Base-by-base conservation (phyloP, 2,888 invertebrate species). In the Slavum lentiscoides region DNA sequence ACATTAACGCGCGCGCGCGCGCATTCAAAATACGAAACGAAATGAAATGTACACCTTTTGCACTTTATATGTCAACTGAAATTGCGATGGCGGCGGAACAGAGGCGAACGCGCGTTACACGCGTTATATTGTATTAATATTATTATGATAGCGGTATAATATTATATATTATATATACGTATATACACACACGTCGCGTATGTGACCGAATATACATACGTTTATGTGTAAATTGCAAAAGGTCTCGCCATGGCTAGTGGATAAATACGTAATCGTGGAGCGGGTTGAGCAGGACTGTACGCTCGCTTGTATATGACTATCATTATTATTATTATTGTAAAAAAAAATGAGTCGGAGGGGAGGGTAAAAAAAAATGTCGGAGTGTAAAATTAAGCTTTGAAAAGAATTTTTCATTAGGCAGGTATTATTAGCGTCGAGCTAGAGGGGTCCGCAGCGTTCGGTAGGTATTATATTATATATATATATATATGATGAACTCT, bases 391-490 rank as follows among this genome's bases (percentile, higher is more conserved):
- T 77, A 77, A 62, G 77, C 77, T 49, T 39, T 80, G 80, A 72
- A 80, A 80, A 80, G 70, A 72, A 80, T 80, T 80, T 80, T 72
- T 80, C 80, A 80, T 80, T 72, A 80, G 72, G 5, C 72, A 80
- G 72, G 80, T 72, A 70, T 69, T 80, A 72, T 72, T 80, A 80
- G 43, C 70, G 23, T 69, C 62, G 66, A 53, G 74, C 43, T 55
- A 66, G 55, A 55, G 74, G 55, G 8, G 13, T 62, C 62, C 17
- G 66, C 61, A 43, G 37, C 30, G 30, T 30, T 30, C 30, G 30
- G 30, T 30, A 30, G 30, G 1, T 30, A 30, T 30, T 30, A 30
- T 30, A 30, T n/a, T 30, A 30, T 30, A 30, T 30, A 30, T 30
- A 30, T 30, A 30, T 30, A 30, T 30, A 43, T 68, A 70, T 55